Evolutionary conservation across 2,797 vertebrate genomes (phyloP).

Genomic region (Petrocephalus sullivani): DNA sequence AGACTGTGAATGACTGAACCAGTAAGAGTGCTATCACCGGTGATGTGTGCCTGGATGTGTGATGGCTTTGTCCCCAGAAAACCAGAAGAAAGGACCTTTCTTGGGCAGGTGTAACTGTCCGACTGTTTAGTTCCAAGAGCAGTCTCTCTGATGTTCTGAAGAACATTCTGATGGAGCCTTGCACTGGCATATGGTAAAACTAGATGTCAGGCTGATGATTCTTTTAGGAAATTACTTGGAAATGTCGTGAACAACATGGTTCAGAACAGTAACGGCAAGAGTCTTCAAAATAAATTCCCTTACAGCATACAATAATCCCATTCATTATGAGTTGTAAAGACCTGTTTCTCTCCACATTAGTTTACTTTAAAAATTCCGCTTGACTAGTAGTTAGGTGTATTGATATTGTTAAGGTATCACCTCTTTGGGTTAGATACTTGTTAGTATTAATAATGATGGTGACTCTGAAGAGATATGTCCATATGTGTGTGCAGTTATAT

Average conservation of each 20-base stretch:
- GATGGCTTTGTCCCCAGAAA: not conserved
- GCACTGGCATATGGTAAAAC: not conserved
- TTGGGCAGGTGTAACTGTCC: not conserved
- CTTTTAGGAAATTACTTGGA: not conserved
- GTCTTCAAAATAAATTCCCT: not conserved
- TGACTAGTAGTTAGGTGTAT: not conserved
- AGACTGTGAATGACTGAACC: not conserved
- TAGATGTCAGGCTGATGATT: not conserved
- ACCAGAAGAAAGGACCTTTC: not conserved
- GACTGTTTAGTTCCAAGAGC: not conserved
- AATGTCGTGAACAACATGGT: not conserved
- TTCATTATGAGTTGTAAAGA: not conserved
- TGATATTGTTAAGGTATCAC: not conserved
- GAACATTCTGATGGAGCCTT: not conserved
- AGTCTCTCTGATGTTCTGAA: not conserved
- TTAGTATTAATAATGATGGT: not conserved
- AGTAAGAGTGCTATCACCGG: not conserved
- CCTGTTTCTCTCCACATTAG: not conserved
- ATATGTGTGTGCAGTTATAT: not conserved
- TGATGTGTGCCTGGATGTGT: not conserved
- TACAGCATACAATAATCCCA: not conserved
- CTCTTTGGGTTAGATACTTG: not conserved
- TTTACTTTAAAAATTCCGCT: not conserved
- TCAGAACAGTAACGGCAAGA: not conserved
- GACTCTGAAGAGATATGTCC: conserved; percentile 1